A percentile compares a stretch with the other conserved stretches of the same genome.
These are phyloP conservation scores for Yponomeuta sedellus DNA, from an alignment of 2,888 invertebrate species.

Conservation along the genomic window DNA sequence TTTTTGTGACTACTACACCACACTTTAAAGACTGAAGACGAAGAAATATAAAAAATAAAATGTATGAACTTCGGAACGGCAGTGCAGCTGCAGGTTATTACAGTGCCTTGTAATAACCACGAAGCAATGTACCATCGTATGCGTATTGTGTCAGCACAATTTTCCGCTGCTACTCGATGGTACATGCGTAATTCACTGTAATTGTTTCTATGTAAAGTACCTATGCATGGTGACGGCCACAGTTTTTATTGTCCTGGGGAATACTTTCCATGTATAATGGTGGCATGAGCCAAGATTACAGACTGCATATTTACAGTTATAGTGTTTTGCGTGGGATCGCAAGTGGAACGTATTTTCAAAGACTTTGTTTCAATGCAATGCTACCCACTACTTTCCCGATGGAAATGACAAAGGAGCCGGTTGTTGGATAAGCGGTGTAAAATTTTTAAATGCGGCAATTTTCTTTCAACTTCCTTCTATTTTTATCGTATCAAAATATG, in stretches of 20 bases:
- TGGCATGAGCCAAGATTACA: slow-evolving; percentile 49
- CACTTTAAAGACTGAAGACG: too few species aligned
- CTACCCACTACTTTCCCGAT: slow-evolving; percentile 40
- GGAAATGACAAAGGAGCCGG: slow-evolving; percentile 42
- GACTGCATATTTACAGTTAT: slow-evolving; percentile 47
- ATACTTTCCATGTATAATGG: slow-evolving; percentile 62
- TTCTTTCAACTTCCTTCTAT: not conserved
- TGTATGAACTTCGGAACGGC: too few species aligned
- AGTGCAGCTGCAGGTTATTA: too few species aligned
- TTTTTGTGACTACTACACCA: too few species aligned
- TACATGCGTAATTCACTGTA: slow-evolving; percentile 42
- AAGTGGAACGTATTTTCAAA: slow-evolving; percentile 59
- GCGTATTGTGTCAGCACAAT: not conserved
- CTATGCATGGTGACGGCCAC: slow-evolving; percentile 45
- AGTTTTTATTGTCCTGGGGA: slow-evolving; percentile 59
- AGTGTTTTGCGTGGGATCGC: slow-evolving; percentile 53
- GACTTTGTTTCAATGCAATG: slow-evolving; percentile 39
- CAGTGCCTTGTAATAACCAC: too few species aligned
- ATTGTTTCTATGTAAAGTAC: slow-evolving; percentile 49
- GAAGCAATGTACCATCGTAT: not conserved
- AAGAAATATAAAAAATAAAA: too few species aligned
- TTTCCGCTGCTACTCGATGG: not conserved
- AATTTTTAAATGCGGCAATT: slow-evolving; percentile 9
- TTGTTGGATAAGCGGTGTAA: slow-evolving; percentile 22
- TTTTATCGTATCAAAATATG: slow-evolving; percentile 4